Conservation (phyloP, 2,113 vertebrate genomes). For the Clupea harengus region DNA sequence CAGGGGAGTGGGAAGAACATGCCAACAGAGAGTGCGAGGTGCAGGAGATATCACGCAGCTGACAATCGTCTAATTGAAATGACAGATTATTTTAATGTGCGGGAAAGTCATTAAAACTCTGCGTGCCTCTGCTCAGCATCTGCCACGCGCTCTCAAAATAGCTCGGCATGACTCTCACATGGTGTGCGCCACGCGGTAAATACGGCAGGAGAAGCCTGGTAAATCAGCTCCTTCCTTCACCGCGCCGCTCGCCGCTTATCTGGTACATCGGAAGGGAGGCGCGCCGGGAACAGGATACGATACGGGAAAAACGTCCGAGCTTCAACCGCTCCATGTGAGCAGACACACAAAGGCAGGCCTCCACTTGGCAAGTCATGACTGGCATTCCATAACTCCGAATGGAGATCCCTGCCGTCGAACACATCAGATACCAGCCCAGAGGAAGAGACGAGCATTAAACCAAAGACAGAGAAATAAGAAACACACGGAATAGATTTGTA, state of each 20-base stretch:
- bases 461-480: background rate
- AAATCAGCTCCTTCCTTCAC: slow-evolving; percentile 23
- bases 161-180: slow-evolving; percentile 30
- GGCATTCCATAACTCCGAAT: background rate
- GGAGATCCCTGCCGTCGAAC: background rate
- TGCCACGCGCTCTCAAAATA: slow-evolving; percentile 47
- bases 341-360: background rate
- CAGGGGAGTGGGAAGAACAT: slow-evolving; percentile 62
- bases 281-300: background rate
- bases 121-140: slow-evolving; percentile 29
- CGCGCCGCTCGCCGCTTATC: background rate
- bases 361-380: background rate
- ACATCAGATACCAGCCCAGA: background rate
- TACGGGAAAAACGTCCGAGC: background rate
- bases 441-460: background rate
- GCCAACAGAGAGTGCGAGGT: slow-evolving; percentile 53
- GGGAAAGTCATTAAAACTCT: slow-evolving; percentile 75
- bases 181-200: background rate
- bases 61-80: slow-evolving; percentile 79
- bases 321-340: background rate
- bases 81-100: slow-evolving; percentile 80
- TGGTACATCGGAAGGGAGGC: slow-evolving; percentile 9
- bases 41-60: slow-evolving; percentile 68
- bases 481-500: slow-evolving; percentile 6
- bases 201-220: slow-evolving; percentile 20